Base-by-base conservation (phyloP, 2,888 invertebrate species). In the Unio pictorum region DNA sequence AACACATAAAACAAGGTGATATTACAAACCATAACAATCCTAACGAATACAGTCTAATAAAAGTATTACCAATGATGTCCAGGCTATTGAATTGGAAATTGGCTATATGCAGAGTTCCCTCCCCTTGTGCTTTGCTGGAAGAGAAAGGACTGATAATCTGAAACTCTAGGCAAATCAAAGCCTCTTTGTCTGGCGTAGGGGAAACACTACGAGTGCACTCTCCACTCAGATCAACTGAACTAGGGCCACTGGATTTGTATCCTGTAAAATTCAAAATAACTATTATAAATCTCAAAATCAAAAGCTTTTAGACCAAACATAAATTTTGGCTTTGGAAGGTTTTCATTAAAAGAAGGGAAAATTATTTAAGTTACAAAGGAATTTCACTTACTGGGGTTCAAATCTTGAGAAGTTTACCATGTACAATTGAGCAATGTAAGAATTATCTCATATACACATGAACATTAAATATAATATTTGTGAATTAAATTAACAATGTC, bases 21-120 rank as follows among this genome's bases (percentile, higher is more conserved):
- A 23, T 55, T 60, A 23, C 1, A 20, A 7, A 66, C 17, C 23
- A 23, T 55, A 58, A 23, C 4, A 20, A 7, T 61, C 17, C 20
- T 18, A 56, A n/a, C 8, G 26, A 23, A 17, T 6, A 45, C 3
- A 45, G 45, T 45, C 15, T 45, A 15, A 15, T 45, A 17, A 15
- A 45, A 18, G 55, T 78, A 92, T 91, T 87, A 95, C 96, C 97
- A 76, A 97, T 97, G 68, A 98, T 95, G 89, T 98, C 98, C 79
- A 98, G 92, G 89, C 95, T 97, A 88, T 98, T 98, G 87, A 98
- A 98, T 81, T 96, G 94, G 82, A 98, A 94, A 84, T 95, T 95
- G 0, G 96, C 95, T 64, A 96, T 93, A 81, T 95, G 93, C 74
- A 93, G 80, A 55, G 89, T 87, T 75, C 87, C 86, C 30, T 82